These are phyloP conservation scores for Diglossa brunneiventris DNA, from an alignment of 2,113 vertebrate genomes.

Conservation along the genomic window DNA sequence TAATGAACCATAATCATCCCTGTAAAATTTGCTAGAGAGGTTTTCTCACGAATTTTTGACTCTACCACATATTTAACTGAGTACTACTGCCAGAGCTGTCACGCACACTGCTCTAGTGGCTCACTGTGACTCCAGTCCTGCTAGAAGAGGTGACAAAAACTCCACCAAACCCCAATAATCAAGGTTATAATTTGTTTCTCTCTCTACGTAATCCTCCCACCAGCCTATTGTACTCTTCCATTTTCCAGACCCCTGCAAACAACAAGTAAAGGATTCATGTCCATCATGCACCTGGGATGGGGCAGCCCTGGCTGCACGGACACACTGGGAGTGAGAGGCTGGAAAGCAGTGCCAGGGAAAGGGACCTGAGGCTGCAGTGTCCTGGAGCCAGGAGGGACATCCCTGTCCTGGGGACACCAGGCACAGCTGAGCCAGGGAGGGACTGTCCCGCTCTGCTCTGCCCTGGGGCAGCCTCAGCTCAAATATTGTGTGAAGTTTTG, in stretches of 20 bases:
- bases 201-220: neutral
- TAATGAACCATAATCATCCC: neutral
- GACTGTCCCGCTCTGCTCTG: fast-evolving
- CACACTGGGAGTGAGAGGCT: neutral
- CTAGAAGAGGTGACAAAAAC: neutral
- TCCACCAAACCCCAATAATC: neutral
- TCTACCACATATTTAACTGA: neutral
- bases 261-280: neutral
- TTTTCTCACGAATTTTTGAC: neutral
- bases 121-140: neutral
- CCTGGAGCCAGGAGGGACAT: neutral
- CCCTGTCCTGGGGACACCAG: neutral
- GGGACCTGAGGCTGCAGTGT: neutral
- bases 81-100: neutral
- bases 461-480: fast-evolving
- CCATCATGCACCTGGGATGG: fast-evolving
- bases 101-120: neutral
- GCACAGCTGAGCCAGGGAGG: neutral
- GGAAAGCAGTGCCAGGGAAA: neutral
- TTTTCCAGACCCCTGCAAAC: neutral
- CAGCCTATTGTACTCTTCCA: neutral
- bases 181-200: neutral
- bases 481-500: neutral
- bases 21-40: neutral
- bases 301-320: neutral